Conservation (phyloP, 2,888 invertebrate species). For the Synanthedon tipuliformis region DNA sequence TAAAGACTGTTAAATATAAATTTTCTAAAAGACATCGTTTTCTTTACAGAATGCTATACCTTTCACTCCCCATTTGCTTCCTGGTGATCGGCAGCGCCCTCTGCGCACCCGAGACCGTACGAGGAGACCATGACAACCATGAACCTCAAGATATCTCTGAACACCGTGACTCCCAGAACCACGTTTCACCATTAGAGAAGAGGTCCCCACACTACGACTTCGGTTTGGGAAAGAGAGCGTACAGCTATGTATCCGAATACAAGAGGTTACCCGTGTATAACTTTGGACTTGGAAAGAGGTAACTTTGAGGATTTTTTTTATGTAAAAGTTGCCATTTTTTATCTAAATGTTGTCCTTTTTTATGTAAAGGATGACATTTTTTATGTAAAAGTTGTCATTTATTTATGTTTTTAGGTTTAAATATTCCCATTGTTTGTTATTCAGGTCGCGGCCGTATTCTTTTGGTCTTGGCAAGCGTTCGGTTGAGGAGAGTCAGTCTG, state of each 20-base stretch:
- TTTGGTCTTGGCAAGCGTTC: conserved; percentile 64
- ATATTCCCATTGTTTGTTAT: neutral
- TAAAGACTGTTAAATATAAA: neutral
- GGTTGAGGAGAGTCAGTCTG: conserved; percentile 43
- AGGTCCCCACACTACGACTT: conserved; percentile 67
- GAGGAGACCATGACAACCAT: conserved; percentile 18
- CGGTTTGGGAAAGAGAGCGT: conserved; percentile 66
- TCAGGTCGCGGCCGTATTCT: conserved; percentile 50
- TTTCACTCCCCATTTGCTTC: conserved; percentile 35
- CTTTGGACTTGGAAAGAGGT: conserved; percentile 73
- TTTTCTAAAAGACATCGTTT: neutral
- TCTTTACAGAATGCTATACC: conserved; percentile 53
- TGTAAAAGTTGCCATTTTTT: too few relatives aligned
- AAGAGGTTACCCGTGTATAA: conserved; percentile 71
- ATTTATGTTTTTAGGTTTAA: neutral
- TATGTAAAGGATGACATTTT: too few relatives aligned
- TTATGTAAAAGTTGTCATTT: too few relatives aligned
- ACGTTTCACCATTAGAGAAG: conserved; percentile 34
- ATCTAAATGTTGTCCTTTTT: too few relatives aligned
- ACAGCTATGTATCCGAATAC: conserved; percentile 74
- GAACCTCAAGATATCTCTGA: conserved; percentile 12
- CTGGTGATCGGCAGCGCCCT: conserved; percentile 40
- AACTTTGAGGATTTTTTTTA: neutral
- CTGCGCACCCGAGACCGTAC: conserved; percentile 45
- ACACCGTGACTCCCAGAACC: conserved; percentile 13